Evolutionary conservation across 2,797 vertebrate species (phyloP).

Genomic region (Sebastes cheni): DNA sequence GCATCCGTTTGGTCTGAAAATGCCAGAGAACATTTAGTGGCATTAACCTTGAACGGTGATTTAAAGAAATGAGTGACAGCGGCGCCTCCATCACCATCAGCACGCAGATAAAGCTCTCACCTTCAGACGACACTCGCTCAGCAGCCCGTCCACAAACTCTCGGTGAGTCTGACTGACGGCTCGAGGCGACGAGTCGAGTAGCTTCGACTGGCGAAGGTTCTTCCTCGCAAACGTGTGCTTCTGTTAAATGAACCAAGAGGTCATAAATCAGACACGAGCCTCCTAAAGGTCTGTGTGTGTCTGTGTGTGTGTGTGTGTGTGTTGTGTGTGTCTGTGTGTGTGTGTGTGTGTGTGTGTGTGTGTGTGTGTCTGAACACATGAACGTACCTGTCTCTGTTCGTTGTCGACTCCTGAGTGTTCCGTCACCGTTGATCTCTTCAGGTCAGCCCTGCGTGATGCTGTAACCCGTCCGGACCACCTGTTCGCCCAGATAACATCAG

Average conservation of each 20-base stretch:
- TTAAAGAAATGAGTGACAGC: neutral
- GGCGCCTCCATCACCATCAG: too few species aligned
- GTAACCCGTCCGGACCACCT: conserved; percentile 91
- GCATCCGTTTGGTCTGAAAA: conserved; percentile 93
- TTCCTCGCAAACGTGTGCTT: conserved; percentile 87
- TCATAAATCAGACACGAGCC: neutral
- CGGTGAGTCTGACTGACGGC: conserved; percentile 93
- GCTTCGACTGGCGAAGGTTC: conserved; percentile 90
- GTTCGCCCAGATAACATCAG: conserved; percentile 41
- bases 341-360: too few species aligned
- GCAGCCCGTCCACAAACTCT: conserved; percentile 94
- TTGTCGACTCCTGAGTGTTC: conserved; percentile 89
- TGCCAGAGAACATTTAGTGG: neutral
- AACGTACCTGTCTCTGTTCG: conserved; percentile 87
- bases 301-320: neutral
- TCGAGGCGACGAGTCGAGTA: conserved; percentile 93
- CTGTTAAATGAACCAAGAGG: conserved; percentile 85
- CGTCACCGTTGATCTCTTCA: conserved; percentile 78
- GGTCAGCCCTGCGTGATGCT: conserved; percentile 86
- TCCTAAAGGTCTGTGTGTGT: neutral
- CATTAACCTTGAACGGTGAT: neutral
- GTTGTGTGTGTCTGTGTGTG: neutral
- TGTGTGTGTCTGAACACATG: neutral
- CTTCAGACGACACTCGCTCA: conserved; percentile 98
- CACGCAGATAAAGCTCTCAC: conserved; percentile 66